phyloP scores from a whole-genome alignment of 2,113 vertebrate species.

The Hiodon tergisus region DNA sequence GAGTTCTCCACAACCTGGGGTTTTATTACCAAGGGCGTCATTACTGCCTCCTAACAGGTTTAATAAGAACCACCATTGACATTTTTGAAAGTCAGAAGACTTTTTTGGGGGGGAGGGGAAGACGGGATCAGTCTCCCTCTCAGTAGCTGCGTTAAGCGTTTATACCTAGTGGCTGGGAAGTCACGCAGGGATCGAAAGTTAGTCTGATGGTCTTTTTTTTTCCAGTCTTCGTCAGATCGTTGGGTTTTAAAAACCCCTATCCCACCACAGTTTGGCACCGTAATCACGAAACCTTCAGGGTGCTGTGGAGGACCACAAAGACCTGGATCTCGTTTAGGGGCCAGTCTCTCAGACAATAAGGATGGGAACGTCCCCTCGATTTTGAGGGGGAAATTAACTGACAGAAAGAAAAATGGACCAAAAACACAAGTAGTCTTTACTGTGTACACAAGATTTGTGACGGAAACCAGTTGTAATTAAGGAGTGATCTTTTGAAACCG shows the following conservation, averaged over 20 bases:
- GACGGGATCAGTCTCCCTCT: neutral
- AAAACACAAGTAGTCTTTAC: constrained; percentile 37
- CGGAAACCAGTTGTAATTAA: constrained; percentile 30
- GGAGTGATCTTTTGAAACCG: constrained; percentile 32
- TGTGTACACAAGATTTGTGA: constrained; percentile 33
- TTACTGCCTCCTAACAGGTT: constrained; percentile 16
- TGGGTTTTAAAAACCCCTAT: constrained; percentile 31
- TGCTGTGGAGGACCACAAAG: constrained; percentile 51
- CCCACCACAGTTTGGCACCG: constrained; percentile 42
- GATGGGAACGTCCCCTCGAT: constrained; percentile 37
- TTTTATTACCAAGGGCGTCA: constrained; percentile 12
- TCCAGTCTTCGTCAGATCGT: constrained; percentile 45
- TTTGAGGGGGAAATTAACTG: constrained; percentile 2
- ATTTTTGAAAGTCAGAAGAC: neutral
- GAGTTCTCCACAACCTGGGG: neutral
- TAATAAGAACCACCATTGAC: constrained; percentile 13
- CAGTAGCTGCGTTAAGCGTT: constrained; percentile 26
- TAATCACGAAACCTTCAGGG: constrained; percentile 48
- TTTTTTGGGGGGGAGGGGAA: neutral
- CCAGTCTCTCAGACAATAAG: constrained; percentile 37
- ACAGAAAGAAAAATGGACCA: constrained; percentile 35
- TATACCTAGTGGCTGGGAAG: constrained; percentile 27
- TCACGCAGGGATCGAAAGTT: constrained; percentile 39
- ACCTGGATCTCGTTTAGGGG: constrained; percentile 43
- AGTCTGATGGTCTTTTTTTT: constrained; percentile 42